Percentiles rank a stretch among this genome's conserved stretches.
Conservation (phyloP, 2,888 invertebrate species). For the Quadroppia sp. region DNA sequence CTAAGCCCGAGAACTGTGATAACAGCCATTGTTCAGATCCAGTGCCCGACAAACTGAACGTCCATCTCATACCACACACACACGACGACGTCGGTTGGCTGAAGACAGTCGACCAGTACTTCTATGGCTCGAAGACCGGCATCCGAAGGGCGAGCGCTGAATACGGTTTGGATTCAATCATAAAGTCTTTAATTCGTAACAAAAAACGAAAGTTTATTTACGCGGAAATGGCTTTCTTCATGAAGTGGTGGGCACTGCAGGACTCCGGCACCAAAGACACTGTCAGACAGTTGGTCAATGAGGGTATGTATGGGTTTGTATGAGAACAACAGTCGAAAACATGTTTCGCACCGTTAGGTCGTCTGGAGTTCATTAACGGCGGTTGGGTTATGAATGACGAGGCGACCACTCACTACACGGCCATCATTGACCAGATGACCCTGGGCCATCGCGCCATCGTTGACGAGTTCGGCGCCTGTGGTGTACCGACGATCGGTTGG, state of each 20-base stretch:
- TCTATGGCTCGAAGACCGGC: slow-evolving; percentile 40
- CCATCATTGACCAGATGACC: slow-evolving; percentile 59
- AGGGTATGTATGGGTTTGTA: slow-evolving; percentile 50
- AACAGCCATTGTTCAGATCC: slow-evolving; percentile 34
- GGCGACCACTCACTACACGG: slow-evolving; percentile 57
- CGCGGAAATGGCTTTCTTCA: slow-evolving; percentile 81
- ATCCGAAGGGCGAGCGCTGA: slow-evolving; percentile 78
- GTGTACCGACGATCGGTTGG: slow-evolving; percentile 51
- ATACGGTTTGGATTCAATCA: slow-evolving; percentile 80
- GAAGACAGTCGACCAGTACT: slow-evolving; percentile 46
- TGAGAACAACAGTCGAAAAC: too few relatives aligned
- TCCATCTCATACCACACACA: slow-evolving; percentile 44
- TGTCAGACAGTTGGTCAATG: slow-evolving; percentile 64
- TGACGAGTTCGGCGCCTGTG: slow-evolving; percentile 53
- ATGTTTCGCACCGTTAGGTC: too few relatives aligned
- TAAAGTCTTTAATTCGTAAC: slow-evolving; percentile 67
- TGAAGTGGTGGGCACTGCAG: slow-evolving; percentile 77
- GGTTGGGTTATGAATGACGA: slow-evolving; percentile 57
- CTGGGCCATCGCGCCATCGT: slow-evolving; percentile 52
- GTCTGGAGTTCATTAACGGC: slow-evolving; percentile 44
- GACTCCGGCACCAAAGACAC: slow-evolving; percentile 46
- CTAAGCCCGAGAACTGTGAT: too few relatives aligned
- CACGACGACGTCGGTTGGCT: slow-evolving; percentile 46
- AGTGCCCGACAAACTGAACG: slow-evolving; percentile 37
- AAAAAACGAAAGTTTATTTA: slow-evolving; percentile 66